phyloP scores from a whole-genome alignment of 2,113 vertebrate species.

The Athene cunicularia region DNA sequence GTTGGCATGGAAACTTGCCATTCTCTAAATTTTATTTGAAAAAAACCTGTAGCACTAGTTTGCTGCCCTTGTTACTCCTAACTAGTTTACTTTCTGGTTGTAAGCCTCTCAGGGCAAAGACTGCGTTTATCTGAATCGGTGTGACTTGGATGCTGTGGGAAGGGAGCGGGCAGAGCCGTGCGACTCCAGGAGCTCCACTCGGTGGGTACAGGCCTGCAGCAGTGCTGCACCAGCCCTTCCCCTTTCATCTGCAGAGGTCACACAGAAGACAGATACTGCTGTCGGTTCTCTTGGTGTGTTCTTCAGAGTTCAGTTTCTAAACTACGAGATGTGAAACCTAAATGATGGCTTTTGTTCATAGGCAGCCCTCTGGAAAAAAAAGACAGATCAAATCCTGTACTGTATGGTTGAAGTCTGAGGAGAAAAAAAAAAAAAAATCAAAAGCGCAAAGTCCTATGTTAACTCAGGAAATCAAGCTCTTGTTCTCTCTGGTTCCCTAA shows the following conservation, averaged over 20 bases:
- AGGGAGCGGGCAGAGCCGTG: neutral
- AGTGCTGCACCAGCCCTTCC: neutral
- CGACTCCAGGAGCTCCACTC: neutral
- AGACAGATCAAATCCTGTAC: neutral
- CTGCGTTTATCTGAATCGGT: neutral
- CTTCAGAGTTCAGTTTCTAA: neutral
- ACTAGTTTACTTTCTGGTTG: constrained; percentile 40
- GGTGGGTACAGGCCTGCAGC: neutral
- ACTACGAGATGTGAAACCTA: neutral
- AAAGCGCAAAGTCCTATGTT: neutral
- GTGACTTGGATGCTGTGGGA: neutral
- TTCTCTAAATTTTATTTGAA: constrained; percentile 15
- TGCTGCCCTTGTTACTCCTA: constrained; percentile 5
- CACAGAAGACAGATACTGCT: neutral
- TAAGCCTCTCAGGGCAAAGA: constrained; percentile 51
- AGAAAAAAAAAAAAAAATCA: neutral
- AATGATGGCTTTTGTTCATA: neutral
- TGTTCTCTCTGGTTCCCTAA: constrained; percentile 54
- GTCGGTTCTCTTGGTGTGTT: neutral
- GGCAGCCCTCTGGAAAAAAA: neutral
- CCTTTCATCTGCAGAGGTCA: neutral
- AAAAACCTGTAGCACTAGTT: constrained; percentile 40
- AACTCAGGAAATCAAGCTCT: constrained; percentile 71
- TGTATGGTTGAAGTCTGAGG: neutral
- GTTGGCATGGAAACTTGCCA: constrained; percentile 35